Evolutionary conservation across 2,888 invertebrate species (phyloP).

Genomic region (Trissolcus japonicus): DNA sequence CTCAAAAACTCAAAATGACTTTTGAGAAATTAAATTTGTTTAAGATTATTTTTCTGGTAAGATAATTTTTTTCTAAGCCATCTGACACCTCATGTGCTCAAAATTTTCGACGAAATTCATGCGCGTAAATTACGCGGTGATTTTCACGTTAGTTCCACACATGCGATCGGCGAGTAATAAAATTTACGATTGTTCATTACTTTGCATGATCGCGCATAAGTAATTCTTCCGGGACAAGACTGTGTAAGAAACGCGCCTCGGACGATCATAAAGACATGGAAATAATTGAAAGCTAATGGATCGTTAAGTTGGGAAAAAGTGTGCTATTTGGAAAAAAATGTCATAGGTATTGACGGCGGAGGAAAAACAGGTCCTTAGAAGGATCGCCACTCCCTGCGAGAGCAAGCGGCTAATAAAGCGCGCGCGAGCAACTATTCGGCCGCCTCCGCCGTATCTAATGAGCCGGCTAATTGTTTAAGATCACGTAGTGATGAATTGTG

Average conservation of each 20-base stretch:
- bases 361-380: conserved; percentile 47
- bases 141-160: conserved; percentile 14
- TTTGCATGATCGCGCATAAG: conserved; percentile 40
- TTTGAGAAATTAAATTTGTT: too few relatives aligned
- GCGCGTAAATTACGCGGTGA: conserved; percentile 7
- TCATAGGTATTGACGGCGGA: conserved; percentile 35
- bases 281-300: conserved; percentile 49
- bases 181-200: conserved; percentile 44
- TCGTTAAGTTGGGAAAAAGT: conserved; percentile 19
- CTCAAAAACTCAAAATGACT: too few relatives aligned
- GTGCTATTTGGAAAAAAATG: conserved; percentile 30
- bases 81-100: too few relatives aligned
- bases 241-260: conserved; percentile 14
- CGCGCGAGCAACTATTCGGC: conserved; percentile 42
- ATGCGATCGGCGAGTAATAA: conserved; percentile 18
- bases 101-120: background rate
- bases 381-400: conserved; percentile 46
- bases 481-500: conserved; percentile 55
- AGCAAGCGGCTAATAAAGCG: conserved; percentile 42
- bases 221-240: conserved; percentile 21
- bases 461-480: conserved; percentile 55
- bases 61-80: too few relatives aligned
- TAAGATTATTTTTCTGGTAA: too few relatives aligned
- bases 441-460: conserved; percentile 55
- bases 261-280: conserved; percentile 10